A percentile compares a stretch with the other conserved stretches of the same genome.
Evolutionary conservation across 2,113 vertebrate species (phyloP).

Genomic region (Piaya cayana): DNA sequence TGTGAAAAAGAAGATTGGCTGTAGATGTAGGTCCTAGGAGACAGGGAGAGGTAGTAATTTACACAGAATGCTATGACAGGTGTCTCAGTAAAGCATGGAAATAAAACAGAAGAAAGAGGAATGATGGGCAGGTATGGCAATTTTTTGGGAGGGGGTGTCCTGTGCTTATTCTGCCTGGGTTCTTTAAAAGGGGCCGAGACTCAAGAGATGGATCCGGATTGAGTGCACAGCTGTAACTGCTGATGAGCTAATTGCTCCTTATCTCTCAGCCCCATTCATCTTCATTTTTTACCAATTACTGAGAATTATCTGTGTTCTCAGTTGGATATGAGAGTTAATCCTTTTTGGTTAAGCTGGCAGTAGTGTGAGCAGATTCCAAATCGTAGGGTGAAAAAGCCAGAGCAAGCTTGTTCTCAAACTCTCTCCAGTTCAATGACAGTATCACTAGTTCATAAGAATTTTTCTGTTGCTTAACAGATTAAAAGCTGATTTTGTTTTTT

Average conservation of each 20-base stretch:
- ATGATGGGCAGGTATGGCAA: conserved; percentile 85
- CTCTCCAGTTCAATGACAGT: conserved; percentile 82
- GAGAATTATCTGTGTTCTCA: conserved; percentile 99
- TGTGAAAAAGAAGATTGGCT: conserved; percentile 78
- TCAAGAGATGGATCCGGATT: conserved; percentile 96
- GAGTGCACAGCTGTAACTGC: conserved; percentile 99
- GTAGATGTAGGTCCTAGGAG: conserved; percentile 77
- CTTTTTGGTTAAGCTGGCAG: conserved; percentile 99
- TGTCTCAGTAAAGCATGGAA: conserved; percentile 83
- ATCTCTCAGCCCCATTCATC: conserved; percentile 99
- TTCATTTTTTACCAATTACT: conserved; percentile 99
- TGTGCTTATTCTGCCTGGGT: conserved; percentile 86
- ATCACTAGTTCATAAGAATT: conserved; percentile 78
- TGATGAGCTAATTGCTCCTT: conserved; percentile 99
- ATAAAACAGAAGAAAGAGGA: conserved; percentile 78
- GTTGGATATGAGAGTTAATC: conserved; percentile 99
- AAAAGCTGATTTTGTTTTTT: conserved; percentile 1
- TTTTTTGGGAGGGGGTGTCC: conserved; percentile 80
- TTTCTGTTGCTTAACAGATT: conserved; percentile 72
- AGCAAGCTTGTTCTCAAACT: conserved; percentile 86
- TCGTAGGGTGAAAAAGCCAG: conserved; percentile 88
- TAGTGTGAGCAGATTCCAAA: conserved; percentile 98
- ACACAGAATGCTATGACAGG: conserved; percentile 84
- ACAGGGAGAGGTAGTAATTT: conserved; percentile 78
- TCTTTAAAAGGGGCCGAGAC: conserved; percentile 91